A percentile compares a stretch with the other conserved stretches of the same genome.
Conservation (phyloP, 2,888 invertebrate species). For the Tricholauxania praeusta region DNA sequence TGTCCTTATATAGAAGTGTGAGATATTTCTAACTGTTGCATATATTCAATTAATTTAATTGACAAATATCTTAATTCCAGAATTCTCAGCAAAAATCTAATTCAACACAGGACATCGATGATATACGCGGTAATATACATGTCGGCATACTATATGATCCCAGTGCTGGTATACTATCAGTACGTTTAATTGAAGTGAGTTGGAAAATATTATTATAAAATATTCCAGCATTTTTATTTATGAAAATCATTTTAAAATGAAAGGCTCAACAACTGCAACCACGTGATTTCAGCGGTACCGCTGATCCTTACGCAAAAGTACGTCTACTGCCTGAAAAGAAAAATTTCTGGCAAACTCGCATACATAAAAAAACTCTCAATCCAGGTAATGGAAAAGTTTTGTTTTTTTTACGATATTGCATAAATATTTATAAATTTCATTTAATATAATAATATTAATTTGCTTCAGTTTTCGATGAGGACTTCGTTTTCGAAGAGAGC, state of each 20-base stretch:
- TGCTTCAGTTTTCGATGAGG: slow-evolving; percentile 74
- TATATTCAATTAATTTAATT: neutral
- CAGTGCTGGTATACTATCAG: slow-evolving; percentile 74
- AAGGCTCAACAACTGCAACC: slow-evolving; percentile 73
- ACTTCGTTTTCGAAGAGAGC: slow-evolving; percentile 76
- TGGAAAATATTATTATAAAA: neutral
- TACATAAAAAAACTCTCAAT: slow-evolving; percentile 75
- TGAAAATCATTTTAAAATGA: neutral
- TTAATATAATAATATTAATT: slow-evolving; percentile 20
- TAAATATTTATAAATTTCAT: slow-evolving; percentile 2
- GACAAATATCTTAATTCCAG: slow-evolving; percentile 43
- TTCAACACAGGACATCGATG: slow-evolving; percentile 63
- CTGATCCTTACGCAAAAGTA: slow-evolving; percentile 77
- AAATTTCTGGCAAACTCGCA: slow-evolving; percentile 74
- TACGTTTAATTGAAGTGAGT: slow-evolving; percentile 74
- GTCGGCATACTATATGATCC: slow-evolving; percentile 74
- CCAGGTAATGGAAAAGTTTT: slow-evolving; percentile 68
- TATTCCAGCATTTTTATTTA: neutral
- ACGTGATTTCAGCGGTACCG: slow-evolving; percentile 73
- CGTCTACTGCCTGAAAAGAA: slow-evolving; percentile 73
- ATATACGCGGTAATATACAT: slow-evolving; percentile 74
- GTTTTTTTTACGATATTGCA: neutral
- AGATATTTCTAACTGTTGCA: slow-evolving; percentile 36
- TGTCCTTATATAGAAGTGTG: slow-evolving; percentile 71
- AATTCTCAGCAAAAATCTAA: slow-evolving; percentile 64